Base-by-base conservation (phyloP, 2,797 vertebrate species). In the Benthosema pterotum region DNA sequence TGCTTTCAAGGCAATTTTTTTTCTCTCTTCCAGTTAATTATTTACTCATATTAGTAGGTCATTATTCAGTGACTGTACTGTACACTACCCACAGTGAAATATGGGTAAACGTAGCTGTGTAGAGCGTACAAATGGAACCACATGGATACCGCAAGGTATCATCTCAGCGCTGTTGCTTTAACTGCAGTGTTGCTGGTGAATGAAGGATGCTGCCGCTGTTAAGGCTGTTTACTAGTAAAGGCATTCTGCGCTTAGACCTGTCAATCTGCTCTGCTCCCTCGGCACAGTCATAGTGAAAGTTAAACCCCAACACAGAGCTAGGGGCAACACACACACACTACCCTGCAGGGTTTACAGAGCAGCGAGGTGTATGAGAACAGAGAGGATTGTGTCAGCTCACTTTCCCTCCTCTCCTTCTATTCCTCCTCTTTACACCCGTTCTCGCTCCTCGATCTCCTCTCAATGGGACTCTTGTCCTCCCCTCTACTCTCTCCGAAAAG, bases 261-360 rank as follows among this genome's bases (percentile, higher is more conserved):
- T 89, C 86, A 83, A 73, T 79, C 78, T 63, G 70, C 57, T 69
- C 62, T 19, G 67, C 11, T 57, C 81, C 80, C 74, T 69, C 45
- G 16, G 73, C 75, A 72, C 62, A 72, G 54, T 54, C 52, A 43
- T 77, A 67, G 79, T 50, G 48, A 79, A 61, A 87, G 75, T 83
- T 84, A 72, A 80, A 86, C 72, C 80, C 73, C 71, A 85, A 71
- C 83, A 47, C 63, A 45, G 70, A 74, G 78, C 32, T 38, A 11
- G 32, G 22, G 32, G 32, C 32, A 43, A 57, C 68, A 72, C 73
- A 67, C 63, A 68, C 58, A 51, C 25, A 60, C 22, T 11, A 52
- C 65, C 69, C 77, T 11, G 52, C 52, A 15, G 52, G 19, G n/a
- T 42, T 16, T 17, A 12, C 60, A 75, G 72, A 78, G 68, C 32